These are phyloP conservation scores for Corticium candelabrum DNA, from an alignment of 37 sponge, comb jelly and placozoan species.

Conservation along the genomic window DNA sequence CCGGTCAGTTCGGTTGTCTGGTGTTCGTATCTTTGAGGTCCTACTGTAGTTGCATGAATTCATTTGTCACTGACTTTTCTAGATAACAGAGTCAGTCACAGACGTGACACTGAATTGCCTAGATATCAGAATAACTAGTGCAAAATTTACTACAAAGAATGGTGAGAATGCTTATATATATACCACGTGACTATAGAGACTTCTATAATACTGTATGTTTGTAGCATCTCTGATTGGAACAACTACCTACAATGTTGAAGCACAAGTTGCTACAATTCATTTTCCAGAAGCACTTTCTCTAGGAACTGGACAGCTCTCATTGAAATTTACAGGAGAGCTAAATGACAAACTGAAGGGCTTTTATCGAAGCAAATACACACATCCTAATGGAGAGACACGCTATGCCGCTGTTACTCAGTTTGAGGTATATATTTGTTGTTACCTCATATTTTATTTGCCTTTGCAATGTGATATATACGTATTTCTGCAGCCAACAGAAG, in stretches of 20 bases:
- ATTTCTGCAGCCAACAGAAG: conserved; percentile 68
- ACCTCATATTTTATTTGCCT: no score
- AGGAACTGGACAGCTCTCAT: conserved; percentile 27
- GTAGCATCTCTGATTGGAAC: no score
- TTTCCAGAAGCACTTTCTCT: conserved; percentile 42
- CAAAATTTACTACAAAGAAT: no score
- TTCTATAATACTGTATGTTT: no score
- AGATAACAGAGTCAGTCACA: conserved; percentile 31
- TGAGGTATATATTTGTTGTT: conserved; percentile 50
- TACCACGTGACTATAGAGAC: no score
- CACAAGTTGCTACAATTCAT: conserved; percentile 58
- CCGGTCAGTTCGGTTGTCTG: no score
- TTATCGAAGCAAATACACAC: conserved; percentile 67
- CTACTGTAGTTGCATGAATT: no score
- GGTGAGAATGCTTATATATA: no score
- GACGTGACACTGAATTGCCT: conserved; percentile 31
- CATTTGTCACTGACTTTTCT: no score
- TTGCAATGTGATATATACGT: no score
- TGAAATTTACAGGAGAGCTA: conserved; percentile 66
- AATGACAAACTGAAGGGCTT: conserved; percentile 89
- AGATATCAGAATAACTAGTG: conserved; percentile 38
- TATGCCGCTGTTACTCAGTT: conserved; percentile 78
- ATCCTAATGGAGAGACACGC: conserved; percentile 43
- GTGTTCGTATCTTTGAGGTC: no score
- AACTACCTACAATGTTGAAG: conserved; percentile 30